phyloP scores from a whole-genome alignment of 1,140 invertebrate species.

The Drosophila yakuba region DNA sequence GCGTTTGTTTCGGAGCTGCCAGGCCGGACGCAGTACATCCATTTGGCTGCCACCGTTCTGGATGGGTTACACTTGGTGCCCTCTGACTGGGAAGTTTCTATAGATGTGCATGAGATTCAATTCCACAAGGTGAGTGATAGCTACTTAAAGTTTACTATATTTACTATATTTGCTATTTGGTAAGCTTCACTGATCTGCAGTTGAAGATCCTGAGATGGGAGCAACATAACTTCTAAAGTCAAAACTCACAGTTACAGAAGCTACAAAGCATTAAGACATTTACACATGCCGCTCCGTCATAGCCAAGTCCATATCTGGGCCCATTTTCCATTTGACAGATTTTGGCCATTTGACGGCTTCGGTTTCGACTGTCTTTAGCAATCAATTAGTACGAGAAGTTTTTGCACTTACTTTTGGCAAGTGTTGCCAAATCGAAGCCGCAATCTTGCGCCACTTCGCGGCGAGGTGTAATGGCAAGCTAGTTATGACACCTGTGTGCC shows the following conservation, averaged over 20 bases:
- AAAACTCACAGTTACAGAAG: not conserved
- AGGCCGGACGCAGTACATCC: constrained; percentile 6
- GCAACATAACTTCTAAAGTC: not conserved
- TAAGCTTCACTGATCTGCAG: not conserved
- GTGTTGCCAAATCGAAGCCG: constrained; percentile 34
- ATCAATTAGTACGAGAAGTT: constrained; percentile 35
- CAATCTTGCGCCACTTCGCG: constrained; percentile 19
- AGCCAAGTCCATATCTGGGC: constrained; percentile 2
- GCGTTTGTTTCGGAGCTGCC: constrained; percentile 24
- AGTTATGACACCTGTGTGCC: constrained; percentile 53
- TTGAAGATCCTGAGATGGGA: not conserved
- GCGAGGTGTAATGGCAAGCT: constrained; percentile 45
- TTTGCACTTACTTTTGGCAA: constrained; percentile 38
- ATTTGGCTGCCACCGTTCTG: not conserved
- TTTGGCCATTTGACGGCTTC: no score
- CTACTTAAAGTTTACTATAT: not conserved
- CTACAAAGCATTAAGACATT: constrained; percentile 1
- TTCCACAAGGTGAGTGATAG: not conserved
- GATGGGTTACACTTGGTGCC: constrained; percentile 13
- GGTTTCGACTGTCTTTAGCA: constrained; percentile 5
- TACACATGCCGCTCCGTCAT: constrained; percentile 21
- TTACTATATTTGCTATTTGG: not conserved
- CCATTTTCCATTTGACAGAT: not conserved
- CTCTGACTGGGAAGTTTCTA: constrained; percentile 7
- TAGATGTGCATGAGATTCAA: no score